Evolutionary conservation across 2,888 invertebrate genomes (phyloP), one percentile per base, ranked within the genome.

Genomic region (Salticus scenicus): DNA sequence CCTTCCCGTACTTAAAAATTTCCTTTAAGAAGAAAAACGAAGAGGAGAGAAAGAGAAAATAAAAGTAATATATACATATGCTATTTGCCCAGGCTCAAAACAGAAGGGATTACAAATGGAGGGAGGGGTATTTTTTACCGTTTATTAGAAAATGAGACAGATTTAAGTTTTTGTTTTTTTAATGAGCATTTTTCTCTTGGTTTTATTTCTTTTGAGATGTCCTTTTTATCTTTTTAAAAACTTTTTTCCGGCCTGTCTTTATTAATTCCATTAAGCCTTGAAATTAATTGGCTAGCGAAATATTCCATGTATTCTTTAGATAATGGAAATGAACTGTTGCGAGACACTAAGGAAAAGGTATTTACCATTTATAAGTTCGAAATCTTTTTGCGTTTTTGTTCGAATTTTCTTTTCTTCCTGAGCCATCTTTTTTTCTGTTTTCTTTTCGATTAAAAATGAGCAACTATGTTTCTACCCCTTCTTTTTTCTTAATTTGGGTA

Each of bases 251-350:
- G 47, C 69, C 72, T 67, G 67, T 69, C 70, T 81, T 81, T 81
- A 81, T 81, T 81, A 81, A 81, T 81, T 81, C 75, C 63, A 79
- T 79, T 79, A 79, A 71, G 78, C 78, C 71, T 28, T 28, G 42
- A 70, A 73, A 69, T 75, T 81, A 81, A 81, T 81, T 81, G 81
- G 75, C 69, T 70, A 69, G 41, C 57, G 75, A 70, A 69, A 5
- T 57, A 24, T 57, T 57, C 57, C 24, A 24, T 57, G 57, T 57
- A 4, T 12, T 57, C 24, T 24, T 20, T 17, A 57, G 57, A 57
- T 57, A 57, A 57, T 57, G 57, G 57, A 57, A 57, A 57, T 24
- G 57, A 24, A 57, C 12, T 24, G 24, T 57, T 57, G 17, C 24
- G 24, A 8, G 17, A 8, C 4, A 5, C 2, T 4, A 37, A 37